Conservation (phyloP, 2,113 vertebrate species). For the Erythrocercus mccallii region DNA sequence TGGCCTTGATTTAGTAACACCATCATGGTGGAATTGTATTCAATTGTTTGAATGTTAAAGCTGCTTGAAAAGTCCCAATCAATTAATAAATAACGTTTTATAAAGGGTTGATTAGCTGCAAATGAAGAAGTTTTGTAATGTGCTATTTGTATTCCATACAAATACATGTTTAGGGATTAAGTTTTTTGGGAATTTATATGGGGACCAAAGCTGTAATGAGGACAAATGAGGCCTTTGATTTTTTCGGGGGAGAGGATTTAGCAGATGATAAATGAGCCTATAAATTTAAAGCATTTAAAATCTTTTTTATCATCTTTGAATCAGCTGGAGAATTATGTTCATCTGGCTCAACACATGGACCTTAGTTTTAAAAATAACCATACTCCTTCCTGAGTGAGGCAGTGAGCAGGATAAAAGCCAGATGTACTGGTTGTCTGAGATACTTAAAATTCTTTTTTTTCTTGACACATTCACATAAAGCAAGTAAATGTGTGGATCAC, state of each 20-base stretch:
- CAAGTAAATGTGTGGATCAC: background rate
- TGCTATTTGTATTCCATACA: background rate
- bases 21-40: background rate
- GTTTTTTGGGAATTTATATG: background rate
- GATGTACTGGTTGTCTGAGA: background rate
- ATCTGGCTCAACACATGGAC: background rate
- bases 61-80: background rate
- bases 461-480: constrained; percentile 38
- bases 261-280: background rate
- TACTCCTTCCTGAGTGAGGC: background rate
- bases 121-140: background rate
- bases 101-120: background rate
- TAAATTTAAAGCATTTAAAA: background rate
- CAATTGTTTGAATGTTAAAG: background rate
- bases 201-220: background rate
- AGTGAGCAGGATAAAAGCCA: constrained; percentile 52
- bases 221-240: background rate
- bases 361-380: constrained; percentile 40
- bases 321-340: background rate
- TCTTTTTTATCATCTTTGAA: background rate
- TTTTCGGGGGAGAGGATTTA: background rate
- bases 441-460: background rate
- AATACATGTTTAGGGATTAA: background rate
- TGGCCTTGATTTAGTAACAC: background rate
- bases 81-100: background rate